phyloP scores from a whole-genome alignment of 1,140 invertebrate species.

The Pogonomyrmex barbatus region DNA sequence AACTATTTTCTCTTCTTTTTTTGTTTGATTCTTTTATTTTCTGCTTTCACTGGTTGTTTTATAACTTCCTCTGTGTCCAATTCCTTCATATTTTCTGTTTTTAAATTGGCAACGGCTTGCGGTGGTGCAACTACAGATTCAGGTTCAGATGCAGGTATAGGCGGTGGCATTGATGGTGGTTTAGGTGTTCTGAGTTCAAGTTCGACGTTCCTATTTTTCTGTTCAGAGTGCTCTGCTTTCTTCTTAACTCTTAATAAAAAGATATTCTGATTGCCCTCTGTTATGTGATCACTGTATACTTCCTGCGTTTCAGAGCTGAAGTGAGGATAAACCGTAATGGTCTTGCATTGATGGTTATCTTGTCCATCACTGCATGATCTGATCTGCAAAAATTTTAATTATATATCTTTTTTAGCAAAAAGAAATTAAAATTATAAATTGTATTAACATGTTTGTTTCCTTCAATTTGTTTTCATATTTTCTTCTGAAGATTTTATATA shows the following conservation, averaged over 20 bases:
- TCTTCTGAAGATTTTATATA: background rate
- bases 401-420: background rate
- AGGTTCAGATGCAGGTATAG: slow-evolving; percentile 17
- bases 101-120: background rate
- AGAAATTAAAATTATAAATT: background rate
- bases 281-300: slow-evolving; percentile 79
- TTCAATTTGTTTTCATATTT: background rate
- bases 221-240: slow-evolving; percentile 64
- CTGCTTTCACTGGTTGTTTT: background rate
- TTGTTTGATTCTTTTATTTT: background rate
- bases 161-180: slow-evolving; percentile 67
- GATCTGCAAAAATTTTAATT: slow-evolving; percentile 48
- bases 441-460: background rate
- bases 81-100: background rate
- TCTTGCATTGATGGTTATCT: slow-evolving; percentile 74
- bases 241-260: slow-evolving; percentile 82
- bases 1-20: slow-evolving; percentile 32
- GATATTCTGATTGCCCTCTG: slow-evolving; percentile 77
- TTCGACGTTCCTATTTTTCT: slow-evolving; percentile 79
- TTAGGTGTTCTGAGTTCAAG: slow-evolving; percentile 82
- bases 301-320: slow-evolving; percentile 72
- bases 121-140: background rate
- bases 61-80: background rate
- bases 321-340: slow-evolving; percentile 79
- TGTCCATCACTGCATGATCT: slow-evolving; percentile 59